Base-by-base conservation (phyloP, 2,113 vertebrate genomes). In the Rhinolophus ferrumequinum region DNA sequence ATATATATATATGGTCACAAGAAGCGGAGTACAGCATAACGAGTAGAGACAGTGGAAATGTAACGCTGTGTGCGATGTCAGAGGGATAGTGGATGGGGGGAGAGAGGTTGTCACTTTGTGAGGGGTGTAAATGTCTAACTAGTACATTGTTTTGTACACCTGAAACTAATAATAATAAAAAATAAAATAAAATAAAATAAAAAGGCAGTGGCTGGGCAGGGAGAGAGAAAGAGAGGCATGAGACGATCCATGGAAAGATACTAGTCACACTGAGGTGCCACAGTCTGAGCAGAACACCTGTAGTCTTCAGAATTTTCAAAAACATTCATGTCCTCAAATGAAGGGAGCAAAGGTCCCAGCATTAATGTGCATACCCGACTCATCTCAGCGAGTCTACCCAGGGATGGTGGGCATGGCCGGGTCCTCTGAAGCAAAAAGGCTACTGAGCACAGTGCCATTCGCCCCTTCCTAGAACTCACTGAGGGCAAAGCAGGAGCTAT, bases 151-250 rank as follows among this genome's bases (percentile, higher is more conserved):
- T 44, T 44, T 44, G 41, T 44, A 44, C 41, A 44, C 6, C 41
- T 44, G 41, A 44, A 44, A 44, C 41, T 44, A 44, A 44, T 44
- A 7, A 44, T 44, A 44, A 44, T 44, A 44, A 44, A 44, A 44
- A 44, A 44, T 44, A 44, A 44, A 44, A 44, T 44, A n/a, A n/a
- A 41, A 41, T 41, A 41, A 41, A 44, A 44, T 44, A 44, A 44
- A 44, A 44, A 98, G 96, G 94, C 96, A 96, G 97, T 96, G 91
- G 82, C 95, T 41, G 0, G 94, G 90, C 88, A 69, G 77, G 50
- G 84, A 93, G 93, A 60, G 44, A 56, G 93, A 60, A 38, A 56
- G 64, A 93, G 92, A 44, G 50, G 44, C 50, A 21, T 60, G n/a
- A 95, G 84, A 83, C 58, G 82, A 80, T 62, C 85, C 96, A 79